A percentile compares a stretch with the other conserved stretches of the same genome.
Evolutionary conservation across 2,113 vertebrate species (phyloP).

Genomic region (Brachypodius melanocephalos): DNA sequence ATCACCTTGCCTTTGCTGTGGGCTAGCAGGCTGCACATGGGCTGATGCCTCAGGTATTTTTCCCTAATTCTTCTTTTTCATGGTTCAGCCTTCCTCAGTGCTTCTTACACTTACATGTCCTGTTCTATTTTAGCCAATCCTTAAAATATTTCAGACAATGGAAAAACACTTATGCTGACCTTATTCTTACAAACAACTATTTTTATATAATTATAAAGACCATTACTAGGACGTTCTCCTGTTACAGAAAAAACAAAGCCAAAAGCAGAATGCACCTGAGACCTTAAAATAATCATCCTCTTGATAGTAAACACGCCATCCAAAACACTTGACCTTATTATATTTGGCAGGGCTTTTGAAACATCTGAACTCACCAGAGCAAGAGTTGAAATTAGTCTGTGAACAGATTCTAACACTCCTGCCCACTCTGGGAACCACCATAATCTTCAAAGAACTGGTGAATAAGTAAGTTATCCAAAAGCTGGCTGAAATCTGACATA

Average conservation of each 20-base stretch:
- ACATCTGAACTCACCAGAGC: background rate
- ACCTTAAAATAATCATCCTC: background rate
- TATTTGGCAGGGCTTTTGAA: background rate
- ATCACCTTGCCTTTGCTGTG: background rate
- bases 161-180: background rate
- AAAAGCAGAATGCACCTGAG: background rate
- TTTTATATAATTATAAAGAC: background rate
- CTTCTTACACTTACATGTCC: background rate
- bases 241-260: background rate
- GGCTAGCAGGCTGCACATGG: background rate
- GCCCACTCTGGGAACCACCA: background rate
- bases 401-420: background rate
- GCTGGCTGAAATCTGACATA: background rate
- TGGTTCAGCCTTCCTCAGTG: background rate
- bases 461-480: background rate
- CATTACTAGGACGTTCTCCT: background rate
- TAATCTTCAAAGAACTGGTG: background rate
- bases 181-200: background rate
- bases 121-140: background rate
- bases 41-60: background rate
- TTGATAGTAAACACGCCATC: background rate
- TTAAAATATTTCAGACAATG: background rate
- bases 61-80: background rate
- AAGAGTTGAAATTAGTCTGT: background rate
- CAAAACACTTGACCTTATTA: background rate